Evolutionary conservation across 2,888 invertebrate species (phyloP).

Genomic region (Ceriagrion tenellum): DNA sequence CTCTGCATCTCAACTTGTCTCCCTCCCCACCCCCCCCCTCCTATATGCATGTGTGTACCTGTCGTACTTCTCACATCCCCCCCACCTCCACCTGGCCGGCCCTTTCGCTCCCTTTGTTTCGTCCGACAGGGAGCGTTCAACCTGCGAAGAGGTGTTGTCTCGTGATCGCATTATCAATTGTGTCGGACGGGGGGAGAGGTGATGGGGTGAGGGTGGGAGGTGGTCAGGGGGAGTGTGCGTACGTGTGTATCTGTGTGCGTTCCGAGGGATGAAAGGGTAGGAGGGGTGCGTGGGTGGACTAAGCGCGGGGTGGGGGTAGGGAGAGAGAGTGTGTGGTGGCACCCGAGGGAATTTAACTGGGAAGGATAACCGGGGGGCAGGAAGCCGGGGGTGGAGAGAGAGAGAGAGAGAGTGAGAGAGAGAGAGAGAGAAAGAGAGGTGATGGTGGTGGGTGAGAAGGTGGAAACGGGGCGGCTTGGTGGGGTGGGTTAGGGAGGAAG

Average conservation of each 20-base stretch:
- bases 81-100: not conserved
- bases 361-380: not conserved
- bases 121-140: conserved; percentile 56
- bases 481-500: not conserved
- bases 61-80: not conserved
- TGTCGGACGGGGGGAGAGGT: not conserved
- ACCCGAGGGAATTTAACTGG: conserved; percentile 3
- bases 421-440: too few relatives aligned
- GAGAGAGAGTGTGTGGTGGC: not conserved
- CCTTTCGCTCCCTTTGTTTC: not conserved
- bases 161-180: conserved; percentile 63
- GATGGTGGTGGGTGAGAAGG: not conserved
- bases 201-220: not conserved
- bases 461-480: not conserved
- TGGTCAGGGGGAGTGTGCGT: not conserved
- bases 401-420: too few relatives aligned
- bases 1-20: too few relatives aligned
- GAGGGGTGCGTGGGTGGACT: not conserved
- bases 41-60: not conserved
- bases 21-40: too few relatives aligned
- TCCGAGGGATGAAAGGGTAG: conserved; percentile 24
- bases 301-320: not conserved
- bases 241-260: not conserved
- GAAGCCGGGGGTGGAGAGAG: too few relatives aligned
- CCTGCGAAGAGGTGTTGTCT: conserved; percentile 56